Conservation (phyloP, 2,888 invertebrate genomes). For the Pyrrhia umbra region DNA sequence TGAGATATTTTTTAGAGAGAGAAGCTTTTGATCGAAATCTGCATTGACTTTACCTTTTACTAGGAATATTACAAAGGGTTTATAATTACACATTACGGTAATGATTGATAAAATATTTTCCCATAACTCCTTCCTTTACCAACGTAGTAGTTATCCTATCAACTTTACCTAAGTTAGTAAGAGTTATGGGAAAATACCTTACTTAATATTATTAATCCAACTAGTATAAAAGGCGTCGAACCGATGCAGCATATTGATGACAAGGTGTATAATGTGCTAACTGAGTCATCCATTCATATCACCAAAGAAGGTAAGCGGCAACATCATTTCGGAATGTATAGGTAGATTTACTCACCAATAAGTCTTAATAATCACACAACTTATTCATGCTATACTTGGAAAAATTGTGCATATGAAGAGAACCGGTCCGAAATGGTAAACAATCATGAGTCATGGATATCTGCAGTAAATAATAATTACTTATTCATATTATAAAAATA, state of each 20-base stretch:
- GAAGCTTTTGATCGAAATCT: conserved; percentile 23
- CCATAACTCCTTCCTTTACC: too few species aligned
- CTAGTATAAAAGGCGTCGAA: conserved; percentile 38
- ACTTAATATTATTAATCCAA: conserved; percentile 40
- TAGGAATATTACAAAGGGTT: conserved; percentile 12
- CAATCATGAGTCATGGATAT: conserved; percentile 76
- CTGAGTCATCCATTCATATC: conserved; percentile 75
- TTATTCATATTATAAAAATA: conserved; percentile 67
- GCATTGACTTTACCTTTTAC: conserved; percentile 20
- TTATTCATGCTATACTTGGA: conserved; percentile 80
- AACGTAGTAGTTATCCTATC: too few species aligned
- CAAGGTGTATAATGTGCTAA: conserved; percentile 48
- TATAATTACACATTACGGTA: not conserved
- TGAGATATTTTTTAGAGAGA: conserved; percentile 5
- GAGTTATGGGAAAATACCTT: too few species aligned
- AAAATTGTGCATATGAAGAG: conserved; percentile 77
- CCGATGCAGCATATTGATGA: conserved; percentile 53
- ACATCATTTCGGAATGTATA: conserved; percentile 64
- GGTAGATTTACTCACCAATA: conserved; percentile 72
- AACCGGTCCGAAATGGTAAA: conserved; percentile 77
- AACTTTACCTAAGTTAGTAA: too few species aligned
- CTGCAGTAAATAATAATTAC: conserved; percentile 69
- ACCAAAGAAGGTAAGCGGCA: conserved; percentile 73
- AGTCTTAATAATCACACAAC: conserved; percentile 70
- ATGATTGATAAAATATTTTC: conserved; percentile 28